A percentile compares a stretch with the other conserved stretches of the same genome.
Evolutionary conservation across 2,797 vertebrate genomes (phyloP).

Genomic region (Rhodeus uyekii): DNA sequence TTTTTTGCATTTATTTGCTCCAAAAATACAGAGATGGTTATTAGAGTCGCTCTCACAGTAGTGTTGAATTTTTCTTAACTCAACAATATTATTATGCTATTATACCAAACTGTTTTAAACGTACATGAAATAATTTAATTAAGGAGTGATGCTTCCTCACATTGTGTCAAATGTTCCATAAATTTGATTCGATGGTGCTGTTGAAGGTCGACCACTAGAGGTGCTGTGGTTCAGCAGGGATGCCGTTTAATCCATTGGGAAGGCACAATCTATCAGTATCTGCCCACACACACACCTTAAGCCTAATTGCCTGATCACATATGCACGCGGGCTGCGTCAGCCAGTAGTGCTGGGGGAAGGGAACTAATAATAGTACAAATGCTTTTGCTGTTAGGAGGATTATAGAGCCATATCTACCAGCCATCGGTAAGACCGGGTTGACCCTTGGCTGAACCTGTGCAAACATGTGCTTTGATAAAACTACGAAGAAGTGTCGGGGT

Average conservation of each 20-base stretch:
- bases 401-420: constrained; percentile 78
- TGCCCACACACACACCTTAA: constrained; percentile 38
- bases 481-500: constrained; percentile 39
- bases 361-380: constrained; percentile 74
- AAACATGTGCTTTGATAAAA: constrained; percentile 65
- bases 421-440: constrained; percentile 75
- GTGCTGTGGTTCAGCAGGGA: constrained; percentile 18
- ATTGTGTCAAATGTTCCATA: no score
- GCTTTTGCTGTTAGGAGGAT: constrained; percentile 81
- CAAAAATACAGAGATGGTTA: neutral
- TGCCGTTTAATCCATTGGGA: constrained; percentile 22
- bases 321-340: constrained; percentile 35
- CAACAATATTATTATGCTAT: neutral
- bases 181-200: no score
- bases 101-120: neutral
- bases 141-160: neutral
- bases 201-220: constrained; percentile 4
- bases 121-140: neutral
- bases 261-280: constrained; percentile 44
- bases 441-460: constrained; percentile 77
- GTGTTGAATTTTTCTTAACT: neutral
- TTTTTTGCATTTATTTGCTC: neutral
- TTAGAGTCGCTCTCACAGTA: neutral
- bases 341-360: constrained; percentile 44
- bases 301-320: constrained; percentile 59